Percentiles rank a stretch among this genome's conserved stretches.
phyloP scores from a whole-genome alignment of 1,140 invertebrate genomes.

The Chelonus insularis region DNA sequence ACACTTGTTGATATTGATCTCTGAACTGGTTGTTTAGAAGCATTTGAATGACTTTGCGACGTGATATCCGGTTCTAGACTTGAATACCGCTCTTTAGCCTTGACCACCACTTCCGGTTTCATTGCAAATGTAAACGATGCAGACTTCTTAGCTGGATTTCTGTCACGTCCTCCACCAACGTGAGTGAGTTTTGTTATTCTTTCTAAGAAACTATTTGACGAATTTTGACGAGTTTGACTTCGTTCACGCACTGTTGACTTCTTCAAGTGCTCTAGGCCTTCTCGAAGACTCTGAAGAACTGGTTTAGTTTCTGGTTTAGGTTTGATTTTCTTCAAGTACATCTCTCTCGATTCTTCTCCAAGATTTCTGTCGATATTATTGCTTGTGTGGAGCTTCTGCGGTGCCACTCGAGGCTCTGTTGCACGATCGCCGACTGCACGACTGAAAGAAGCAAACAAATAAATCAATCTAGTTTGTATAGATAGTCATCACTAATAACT shows the following conservation, averaged over 20 bases:
- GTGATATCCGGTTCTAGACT: constrained; percentile 53
- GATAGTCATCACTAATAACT: not conserved
- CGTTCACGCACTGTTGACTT: constrained; percentile 46
- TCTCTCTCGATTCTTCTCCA: constrained; percentile 47
- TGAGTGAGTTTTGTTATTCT: constrained; percentile 52
- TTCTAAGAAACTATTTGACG: constrained; percentile 48
- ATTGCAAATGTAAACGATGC: constrained; percentile 56
- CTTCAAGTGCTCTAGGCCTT: constrained; percentile 53
- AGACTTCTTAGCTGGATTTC: constrained; percentile 56
- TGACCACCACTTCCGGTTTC: constrained; percentile 52
- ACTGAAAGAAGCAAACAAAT: constrained; percentile 41
- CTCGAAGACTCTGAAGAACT: constrained; percentile 51
- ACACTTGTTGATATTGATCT: constrained; percentile 55
- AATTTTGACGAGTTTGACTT: constrained; percentile 45
- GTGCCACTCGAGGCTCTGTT: constrained; percentile 54
- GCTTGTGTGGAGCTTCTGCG: constrained; percentile 44
- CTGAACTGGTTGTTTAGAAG: constrained; percentile 51
- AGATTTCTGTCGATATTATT: constrained; percentile 3
- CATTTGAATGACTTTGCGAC: constrained; percentile 35
- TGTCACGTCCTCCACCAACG: constrained; percentile 39
- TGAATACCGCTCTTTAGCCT: constrained; percentile 52
- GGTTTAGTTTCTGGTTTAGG: constrained; percentile 53
- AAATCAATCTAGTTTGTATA: not conserved
- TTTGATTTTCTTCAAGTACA: constrained; percentile 57
- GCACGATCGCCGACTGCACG: constrained; percentile 54